phyloP scores from a whole-genome alignment of 2,888 invertebrate species.

The Silvanus unidentatus region DNA sequence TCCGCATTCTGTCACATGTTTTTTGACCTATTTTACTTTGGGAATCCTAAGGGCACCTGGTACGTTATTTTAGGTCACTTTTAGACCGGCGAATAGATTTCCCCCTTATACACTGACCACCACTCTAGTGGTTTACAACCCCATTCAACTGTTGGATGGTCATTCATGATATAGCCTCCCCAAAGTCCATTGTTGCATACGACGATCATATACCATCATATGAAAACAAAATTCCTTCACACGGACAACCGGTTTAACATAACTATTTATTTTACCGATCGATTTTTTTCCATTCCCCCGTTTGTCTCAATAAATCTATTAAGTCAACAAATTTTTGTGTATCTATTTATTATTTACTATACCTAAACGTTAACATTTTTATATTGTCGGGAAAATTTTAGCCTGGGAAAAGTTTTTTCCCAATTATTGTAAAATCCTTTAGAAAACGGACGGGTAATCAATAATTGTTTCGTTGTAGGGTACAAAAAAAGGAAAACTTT shows the following conservation, averaged over 20 bases:
- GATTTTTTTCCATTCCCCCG: not conserved
- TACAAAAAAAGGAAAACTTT: too few relatives aligned
- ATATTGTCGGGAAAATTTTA: too few relatives aligned
- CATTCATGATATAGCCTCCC: constrained; percentile 27
- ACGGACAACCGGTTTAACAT: not conserved
- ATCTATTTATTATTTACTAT: too few relatives aligned
- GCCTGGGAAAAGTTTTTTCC: not conserved
- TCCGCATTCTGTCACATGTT: too few relatives aligned
- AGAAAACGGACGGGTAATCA: not conserved
- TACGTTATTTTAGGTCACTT: constrained; percentile 27
- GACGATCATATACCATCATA: constrained; percentile 1
- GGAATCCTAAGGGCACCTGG: constrained; percentile 25
- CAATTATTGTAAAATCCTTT: too few relatives aligned
- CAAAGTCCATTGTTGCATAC: constrained; percentile 3
- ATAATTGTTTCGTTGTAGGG: too few relatives aligned
- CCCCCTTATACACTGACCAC: constrained; percentile 18
- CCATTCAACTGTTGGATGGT: constrained; percentile 25
- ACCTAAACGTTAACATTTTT: too few relatives aligned
- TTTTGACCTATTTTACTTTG: not conserved
- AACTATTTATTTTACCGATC: not conserved
- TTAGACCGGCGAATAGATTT: not conserved
- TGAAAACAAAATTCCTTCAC: not conserved
- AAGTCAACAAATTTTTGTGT: too few relatives aligned
- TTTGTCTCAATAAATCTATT: too few relatives aligned
- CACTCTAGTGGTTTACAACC: constrained; percentile 26